phyloP scores from a whole-genome alignment of 2,797 vertebrate species.

The Chelidonichthys spinosus region DNA sequence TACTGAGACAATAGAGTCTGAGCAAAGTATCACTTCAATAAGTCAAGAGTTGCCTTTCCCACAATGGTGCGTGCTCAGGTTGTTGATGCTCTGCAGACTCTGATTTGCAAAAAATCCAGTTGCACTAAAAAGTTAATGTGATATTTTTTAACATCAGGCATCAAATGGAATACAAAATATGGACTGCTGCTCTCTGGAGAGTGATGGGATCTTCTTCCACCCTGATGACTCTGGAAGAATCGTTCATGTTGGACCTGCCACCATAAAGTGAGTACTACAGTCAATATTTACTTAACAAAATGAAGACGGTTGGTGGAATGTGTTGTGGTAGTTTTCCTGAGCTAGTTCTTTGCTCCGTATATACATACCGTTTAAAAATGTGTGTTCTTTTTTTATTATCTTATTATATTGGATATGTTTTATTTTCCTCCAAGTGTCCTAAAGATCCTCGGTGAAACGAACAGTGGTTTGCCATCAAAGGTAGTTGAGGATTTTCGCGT shows the following conservation, averaged over 20 bases:
- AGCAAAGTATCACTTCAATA: background rate
- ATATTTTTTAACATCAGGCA: slow-evolving; percentile 81
- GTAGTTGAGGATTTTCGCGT: slow-evolving; percentile 81
- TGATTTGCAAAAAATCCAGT: background rate
- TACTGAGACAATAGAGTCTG: background rate
- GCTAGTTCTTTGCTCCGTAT: background rate
- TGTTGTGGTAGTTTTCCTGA: background rate
- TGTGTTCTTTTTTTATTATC: background rate
- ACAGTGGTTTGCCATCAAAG: slow-evolving; percentile 81
- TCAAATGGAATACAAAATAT: slow-evolving; percentile 95
- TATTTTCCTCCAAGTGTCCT: slow-evolving; percentile 85
- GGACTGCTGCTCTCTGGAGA: slow-evolving; percentile 93
- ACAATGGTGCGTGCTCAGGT: background rate
- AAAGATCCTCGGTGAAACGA: slow-evolving; percentile 87
- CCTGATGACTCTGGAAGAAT: slow-evolving; percentile 95
- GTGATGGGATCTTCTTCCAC: slow-evolving; percentile 95
- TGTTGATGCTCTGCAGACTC: background rate
- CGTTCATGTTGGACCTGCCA: slow-evolving; percentile 92
- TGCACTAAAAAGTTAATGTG: background rate
- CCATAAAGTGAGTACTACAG: slow-evolving; percentile 88
- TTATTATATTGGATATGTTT: background rate
- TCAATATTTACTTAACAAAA: slow-evolving; percentile 7
- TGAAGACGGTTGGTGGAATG: background rate
- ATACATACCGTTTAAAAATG: background rate
- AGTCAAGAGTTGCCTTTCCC: background rate